Conservation (phyloP, 2,113 vertebrate genomes). For the Canis aureus region DNA sequence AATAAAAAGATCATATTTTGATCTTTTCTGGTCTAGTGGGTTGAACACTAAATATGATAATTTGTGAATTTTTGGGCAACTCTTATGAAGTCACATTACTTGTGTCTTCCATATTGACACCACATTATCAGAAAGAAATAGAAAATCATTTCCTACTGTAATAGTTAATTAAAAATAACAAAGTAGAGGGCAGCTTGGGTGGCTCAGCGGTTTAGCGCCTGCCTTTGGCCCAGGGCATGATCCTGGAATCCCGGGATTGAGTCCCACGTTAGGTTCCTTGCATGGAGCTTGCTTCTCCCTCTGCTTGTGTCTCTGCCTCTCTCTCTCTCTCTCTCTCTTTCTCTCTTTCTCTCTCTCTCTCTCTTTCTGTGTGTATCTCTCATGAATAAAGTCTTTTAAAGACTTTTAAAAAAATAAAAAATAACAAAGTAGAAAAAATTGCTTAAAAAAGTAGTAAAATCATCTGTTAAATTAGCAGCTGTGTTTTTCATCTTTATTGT, state of each 20-base stretch:
- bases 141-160: constrained; percentile 34
- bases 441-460: not conserved
- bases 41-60: not conserved
- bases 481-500: not conserved
- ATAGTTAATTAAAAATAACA: not conserved
- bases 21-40: not conserved
- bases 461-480: not conserved
- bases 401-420: too few species aligned
- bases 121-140: not conserved
- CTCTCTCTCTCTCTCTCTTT: too few species aligned
- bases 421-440: not conserved
- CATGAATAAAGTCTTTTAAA: too few species aligned
- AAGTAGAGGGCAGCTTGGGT: not conserved
- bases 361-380: too few species aligned
- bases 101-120: not conserved
- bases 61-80: not conserved
- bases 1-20: not conserved
- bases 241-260: too few species aligned
- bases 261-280: too few species aligned
- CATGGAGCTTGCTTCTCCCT: too few species aligned
- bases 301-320: too few species aligned
- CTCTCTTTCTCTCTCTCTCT: too few species aligned
- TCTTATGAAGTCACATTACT: not conserved
- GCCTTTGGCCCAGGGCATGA: too few species aligned
- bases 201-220: too few species aligned